These are phyloP conservation scores for Drosophila testacea DNA, from an alignment of 2,888 invertebrate genomes.

Conservation along the genomic window DNA sequence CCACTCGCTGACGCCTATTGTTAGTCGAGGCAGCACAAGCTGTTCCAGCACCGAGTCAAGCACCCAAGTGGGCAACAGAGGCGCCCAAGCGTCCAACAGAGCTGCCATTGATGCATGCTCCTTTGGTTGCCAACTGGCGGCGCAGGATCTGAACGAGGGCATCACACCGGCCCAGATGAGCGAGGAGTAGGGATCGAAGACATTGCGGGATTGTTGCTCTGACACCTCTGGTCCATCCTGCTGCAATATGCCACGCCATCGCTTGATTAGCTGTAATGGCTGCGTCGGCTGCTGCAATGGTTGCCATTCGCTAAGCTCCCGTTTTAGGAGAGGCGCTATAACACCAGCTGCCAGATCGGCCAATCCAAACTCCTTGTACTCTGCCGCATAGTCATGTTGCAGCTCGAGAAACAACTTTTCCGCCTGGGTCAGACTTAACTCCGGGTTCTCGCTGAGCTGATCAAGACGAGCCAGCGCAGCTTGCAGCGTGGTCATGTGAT, in stretches of 20 bases:
- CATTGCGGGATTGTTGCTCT: conserved; percentile 78
- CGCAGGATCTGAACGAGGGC: conserved; percentile 90
- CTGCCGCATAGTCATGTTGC: conserved; percentile 88
- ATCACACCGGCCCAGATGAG: conserved; percentile 95
- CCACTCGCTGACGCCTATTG: conserved; percentile 94
- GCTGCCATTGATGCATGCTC: conserved; percentile 91
- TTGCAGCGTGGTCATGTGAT: conserved; percentile 90
- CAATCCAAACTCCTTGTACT: conserved; percentile 94
- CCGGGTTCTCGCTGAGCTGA: conserved; percentile 82
- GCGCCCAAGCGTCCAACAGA: conserved; percentile 92
- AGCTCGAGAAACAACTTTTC: conserved; percentile 83
- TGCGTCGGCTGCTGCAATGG: conserved; percentile 90
- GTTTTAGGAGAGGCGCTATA: conserved; percentile 93
- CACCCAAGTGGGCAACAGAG: conserved; percentile 93
- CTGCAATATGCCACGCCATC: conserved; percentile 89
- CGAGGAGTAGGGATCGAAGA: conserved; percentile 90
- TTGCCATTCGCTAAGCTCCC: conserved; percentile 91
- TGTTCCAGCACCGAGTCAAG: conserved; percentile 93
- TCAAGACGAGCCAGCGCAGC: conserved; percentile 89
- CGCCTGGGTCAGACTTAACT: conserved; percentile 85
- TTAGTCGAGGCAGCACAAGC: conserved; percentile 90
- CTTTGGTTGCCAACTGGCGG: conserved; percentile 92
- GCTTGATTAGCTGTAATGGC: conserved; percentile 88
- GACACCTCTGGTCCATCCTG: background rate
- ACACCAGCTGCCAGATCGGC: conserved; percentile 93